phyloP scores from a whole-genome alignment of 2,888 invertebrate genomes.

The Pheosia gnoma region DNA sequence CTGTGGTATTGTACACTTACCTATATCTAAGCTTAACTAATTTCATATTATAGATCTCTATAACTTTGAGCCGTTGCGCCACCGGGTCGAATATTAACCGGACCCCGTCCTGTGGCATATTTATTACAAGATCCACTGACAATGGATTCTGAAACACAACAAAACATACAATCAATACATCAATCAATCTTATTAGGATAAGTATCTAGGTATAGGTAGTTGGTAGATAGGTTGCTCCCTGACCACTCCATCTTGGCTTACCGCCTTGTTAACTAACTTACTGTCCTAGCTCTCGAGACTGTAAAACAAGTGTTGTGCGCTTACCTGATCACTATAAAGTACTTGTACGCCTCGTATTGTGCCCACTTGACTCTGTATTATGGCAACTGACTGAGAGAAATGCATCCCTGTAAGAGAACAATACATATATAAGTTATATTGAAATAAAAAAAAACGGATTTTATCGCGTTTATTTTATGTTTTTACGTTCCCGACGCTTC shows the following conservation, averaged over 20 bases:
- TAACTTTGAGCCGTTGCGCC: conserved; percentile 96
- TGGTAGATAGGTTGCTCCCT: too few relatives aligned
- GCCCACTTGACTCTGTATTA: conserved; percentile 98
- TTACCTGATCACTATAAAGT: conserved; percentile 96
- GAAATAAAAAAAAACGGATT: too few relatives aligned
- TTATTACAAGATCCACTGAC: conserved; percentile 97
- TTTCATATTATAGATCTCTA: conserved; percentile 99
- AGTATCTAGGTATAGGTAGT: too few relatives aligned
- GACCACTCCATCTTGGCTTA: too few relatives aligned
- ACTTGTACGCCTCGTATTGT: conserved; percentile 98
- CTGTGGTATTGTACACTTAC: conserved; percentile 80
- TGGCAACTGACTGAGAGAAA: conserved; percentile 98
- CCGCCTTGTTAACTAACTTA: too few relatives aligned
- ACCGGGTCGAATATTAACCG: conserved; percentile 98
- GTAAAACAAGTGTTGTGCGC: conserved; percentile 5
- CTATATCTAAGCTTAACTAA: conserved; percentile 98
- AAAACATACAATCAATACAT: conserved; percentile 14
- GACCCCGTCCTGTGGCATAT: conserved; percentile 98
- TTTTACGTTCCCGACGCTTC: too few relatives aligned
- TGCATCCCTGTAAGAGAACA: conserved; percentile 94
- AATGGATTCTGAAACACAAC: conserved; percentile 92
- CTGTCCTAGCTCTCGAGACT: too few relatives aligned
- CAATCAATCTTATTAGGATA: background rate
- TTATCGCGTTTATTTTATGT: too few relatives aligned
- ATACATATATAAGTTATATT: background rate